Base-by-base conservation (phyloP, 2,888 invertebrate genomes). In the Epinotia bilunana region DNA sequence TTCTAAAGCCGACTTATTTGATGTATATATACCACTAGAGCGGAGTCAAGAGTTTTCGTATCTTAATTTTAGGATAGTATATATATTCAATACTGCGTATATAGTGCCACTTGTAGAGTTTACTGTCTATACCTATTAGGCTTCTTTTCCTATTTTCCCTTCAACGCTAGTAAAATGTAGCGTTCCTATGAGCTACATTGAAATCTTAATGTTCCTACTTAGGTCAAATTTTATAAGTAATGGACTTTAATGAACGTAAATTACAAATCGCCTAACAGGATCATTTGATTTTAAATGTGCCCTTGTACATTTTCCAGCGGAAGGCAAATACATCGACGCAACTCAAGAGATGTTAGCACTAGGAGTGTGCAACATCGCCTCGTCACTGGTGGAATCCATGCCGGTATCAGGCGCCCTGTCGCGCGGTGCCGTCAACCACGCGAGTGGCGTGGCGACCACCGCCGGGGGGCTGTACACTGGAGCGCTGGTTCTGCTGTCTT, bases 401-500 rank as follows among this genome's bases (percentile, higher is more conserved):
- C 98, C 99, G 18, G 97, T 98, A 77, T 97, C 97, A 64, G 98
- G 98, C 77, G 98, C 98, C 5, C 97, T 98, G 87, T 97, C 97
- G 7, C 95, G 98, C 77, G 97, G 98, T 78, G 99, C 99, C 77
- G 98, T 99, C 49, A 99, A 99, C 94, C 98, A 98, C 89, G 98
- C 98, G 39, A 98, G 98, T 83, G 98, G 98, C 11, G 98, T 98
- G 3, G 96, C 96, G 84, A 97, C 98, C 55, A 97, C 98, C 18
- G 95, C 98, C 83, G 98, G 98, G 69, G 98, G 98, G 1, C 94
- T 98, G 67, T 97, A 97, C 84, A 98, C 98, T 69, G 97, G 96
- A 90, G 93, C 93, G 73, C 88, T 92, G 13, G 94, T 94, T 77
- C 84, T 93, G 81, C 88, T 94, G 43, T 88, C 93, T 43, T 81